Evolutionary conservation across 2,113 vertebrate species (phyloP).

Genomic region (Trinectes maculatus): DNA sequence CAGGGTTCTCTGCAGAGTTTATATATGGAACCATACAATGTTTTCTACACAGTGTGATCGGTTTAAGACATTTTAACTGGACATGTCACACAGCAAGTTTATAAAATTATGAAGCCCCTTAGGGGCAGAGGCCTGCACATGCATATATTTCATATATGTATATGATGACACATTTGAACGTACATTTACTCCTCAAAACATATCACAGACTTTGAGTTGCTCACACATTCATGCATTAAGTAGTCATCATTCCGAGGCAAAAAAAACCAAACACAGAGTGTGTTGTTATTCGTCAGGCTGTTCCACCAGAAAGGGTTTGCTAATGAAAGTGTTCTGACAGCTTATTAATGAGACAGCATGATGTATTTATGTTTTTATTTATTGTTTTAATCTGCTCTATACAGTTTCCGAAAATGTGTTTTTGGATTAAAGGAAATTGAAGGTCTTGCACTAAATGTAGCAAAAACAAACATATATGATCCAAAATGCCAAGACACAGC

Average conservation of each 20-base stretch:
- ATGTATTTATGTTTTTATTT: constrained; percentile 78
- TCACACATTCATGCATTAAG: constrained; percentile 28
- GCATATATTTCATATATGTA: constrained; percentile 35
- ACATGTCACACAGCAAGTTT: constrained; percentile 25
- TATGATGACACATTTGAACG: constrained; percentile 29
- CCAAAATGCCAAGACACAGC: constrained; percentile 65
- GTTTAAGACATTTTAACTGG: constrained; percentile 16
- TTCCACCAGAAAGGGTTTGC: constrained; percentile 41
- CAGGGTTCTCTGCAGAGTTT: constrained; percentile 41
- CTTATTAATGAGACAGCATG: constrained; percentile 61
- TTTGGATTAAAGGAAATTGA: constrained; percentile 55
- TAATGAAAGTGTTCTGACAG: constrained; percentile 56
- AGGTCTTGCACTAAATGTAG: constrained; percentile 73
- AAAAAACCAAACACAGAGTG: constrained; percentile 14
- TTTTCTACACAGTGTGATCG: constrained; percentile 40
- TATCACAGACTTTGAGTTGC: constrained; percentile 63
- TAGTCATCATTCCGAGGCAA: constrained; percentile 35
- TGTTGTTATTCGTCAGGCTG: constrained; percentile 33
- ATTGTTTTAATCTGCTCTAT: constrained; percentile 66
- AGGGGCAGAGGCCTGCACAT: constrained; percentile 11
- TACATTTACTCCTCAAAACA: constrained; percentile 49
- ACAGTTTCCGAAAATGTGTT: constrained; percentile 44
- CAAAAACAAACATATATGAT: constrained; percentile 56
- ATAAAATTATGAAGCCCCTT: constrained; percentile 6
- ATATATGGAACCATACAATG: constrained; percentile 23